A percentile compares a stretch with the other conserved stretches of the same genome.
phyloP scores from a whole-genome alignment of 2,113 vertebrate genomes.

The Athene noctua region DNA sequence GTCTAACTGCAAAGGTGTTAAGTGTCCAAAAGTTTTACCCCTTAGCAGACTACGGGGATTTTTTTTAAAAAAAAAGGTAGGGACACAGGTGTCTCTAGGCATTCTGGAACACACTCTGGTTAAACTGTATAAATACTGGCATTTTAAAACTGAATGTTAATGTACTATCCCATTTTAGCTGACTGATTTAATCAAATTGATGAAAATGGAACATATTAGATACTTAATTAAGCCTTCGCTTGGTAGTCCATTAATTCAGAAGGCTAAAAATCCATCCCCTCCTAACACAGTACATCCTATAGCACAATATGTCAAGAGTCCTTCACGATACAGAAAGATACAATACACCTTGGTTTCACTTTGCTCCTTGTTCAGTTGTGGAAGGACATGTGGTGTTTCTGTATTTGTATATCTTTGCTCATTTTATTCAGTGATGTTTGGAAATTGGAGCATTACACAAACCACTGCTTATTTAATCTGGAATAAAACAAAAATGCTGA shows the following conservation, averaged over 20 bases:
- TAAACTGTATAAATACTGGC: not conserved
- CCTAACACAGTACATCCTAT: not conserved
- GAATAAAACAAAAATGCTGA: not conserved
- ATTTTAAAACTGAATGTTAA: not conserved
- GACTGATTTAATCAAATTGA: not conserved
- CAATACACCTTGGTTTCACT: not conserved
- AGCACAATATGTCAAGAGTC: not conserved
- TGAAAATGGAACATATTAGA: not conserved
- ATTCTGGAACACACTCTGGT: not conserved
- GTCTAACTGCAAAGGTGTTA: not conserved
- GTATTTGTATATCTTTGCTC: slow-evolving; percentile 41
- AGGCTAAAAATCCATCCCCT: not conserved
- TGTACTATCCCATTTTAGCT: not conserved
- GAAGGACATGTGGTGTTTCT: not conserved
- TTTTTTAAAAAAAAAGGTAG: not conserved
- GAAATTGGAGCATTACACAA: slow-evolving; percentile 38
- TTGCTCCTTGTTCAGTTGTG: not conserved
- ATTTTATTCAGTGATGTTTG: slow-evolving; percentile 23
- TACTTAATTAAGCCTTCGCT: not conserved
- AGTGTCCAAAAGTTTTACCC: not conserved
- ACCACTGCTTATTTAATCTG: slow-evolving; percentile 52
- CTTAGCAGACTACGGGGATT: not conserved
- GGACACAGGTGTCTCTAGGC: not conserved
- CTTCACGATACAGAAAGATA: not conserved
- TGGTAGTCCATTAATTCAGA: not conserved